Conservation (phyloP, 2,797 vertebrate species). For the Enteromius trimaculatus region DNA sequence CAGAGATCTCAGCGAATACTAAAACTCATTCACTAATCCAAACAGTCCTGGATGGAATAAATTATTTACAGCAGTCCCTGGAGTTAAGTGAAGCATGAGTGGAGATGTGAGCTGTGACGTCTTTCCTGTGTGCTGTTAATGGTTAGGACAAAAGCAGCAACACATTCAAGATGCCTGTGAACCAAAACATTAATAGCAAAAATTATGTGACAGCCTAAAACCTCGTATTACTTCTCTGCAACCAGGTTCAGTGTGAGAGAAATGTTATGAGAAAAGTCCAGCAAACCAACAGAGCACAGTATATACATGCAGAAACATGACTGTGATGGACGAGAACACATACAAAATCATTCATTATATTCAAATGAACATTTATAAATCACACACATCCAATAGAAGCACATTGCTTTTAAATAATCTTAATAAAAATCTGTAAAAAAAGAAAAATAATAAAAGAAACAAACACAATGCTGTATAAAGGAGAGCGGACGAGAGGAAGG, state of each 20-base stretch:
- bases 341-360: not conserved
- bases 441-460: not conserved
- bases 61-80: not conserved
- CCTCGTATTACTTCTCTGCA: not conserved
- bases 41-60: not conserved
- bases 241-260: not conserved
- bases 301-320: not conserved
- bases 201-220: not conserved
- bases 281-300: not conserved
- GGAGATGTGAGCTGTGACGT: not conserved
- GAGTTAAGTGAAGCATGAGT: not conserved
- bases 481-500: not conserved
- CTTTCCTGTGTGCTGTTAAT: not conserved
- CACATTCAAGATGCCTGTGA: not conserved
- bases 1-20: not conserved
- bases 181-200: not conserved
- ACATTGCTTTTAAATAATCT: constrained; percentile 18
- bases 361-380: constrained; percentile 1
- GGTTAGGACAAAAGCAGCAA: not conserved
- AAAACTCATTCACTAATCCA: not conserved
- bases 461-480: no score
- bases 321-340: not conserved
- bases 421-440: constrained; percentile 40
- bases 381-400: not conserved
- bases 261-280: not conserved